A percentile compares a stretch with the other conserved stretches of the same genome.
Conservation (phyloP, 2,113 vertebrate genomes). For the Antechinus flavipes region DNA sequence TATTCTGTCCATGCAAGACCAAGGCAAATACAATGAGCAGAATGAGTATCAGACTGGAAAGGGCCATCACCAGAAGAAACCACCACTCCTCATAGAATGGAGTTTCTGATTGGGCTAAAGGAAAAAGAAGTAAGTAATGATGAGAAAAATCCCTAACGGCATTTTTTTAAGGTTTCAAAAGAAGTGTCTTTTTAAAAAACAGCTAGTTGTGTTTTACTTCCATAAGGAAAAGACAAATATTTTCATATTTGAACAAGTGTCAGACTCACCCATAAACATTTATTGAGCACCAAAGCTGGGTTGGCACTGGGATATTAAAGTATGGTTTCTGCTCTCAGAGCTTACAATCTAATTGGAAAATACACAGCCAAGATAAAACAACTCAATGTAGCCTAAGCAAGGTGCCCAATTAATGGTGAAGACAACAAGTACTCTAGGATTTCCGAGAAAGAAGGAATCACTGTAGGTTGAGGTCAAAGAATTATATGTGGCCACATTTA, state of each 20-base stretch:
- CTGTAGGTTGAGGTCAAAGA: not conserved
- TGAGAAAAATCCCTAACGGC: not conserved
- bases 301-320: not conserved
- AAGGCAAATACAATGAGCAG: constrained; percentile 92
- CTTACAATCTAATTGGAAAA: not conserved
- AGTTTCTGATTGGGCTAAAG: constrained; percentile 90
- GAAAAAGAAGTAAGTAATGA: not conserved
- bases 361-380: not conserved
- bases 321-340: not conserved
- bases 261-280: not conserved
- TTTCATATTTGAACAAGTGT: not conserved
- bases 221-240: not conserved
- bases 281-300: not conserved
- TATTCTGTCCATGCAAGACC: constrained; percentile 92
- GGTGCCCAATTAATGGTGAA: not conserved
- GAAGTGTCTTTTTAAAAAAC: not conserved
- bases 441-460: not conserved
- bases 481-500: not conserved
- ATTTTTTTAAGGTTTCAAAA: not conserved
- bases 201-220: not conserved
- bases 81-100: constrained; percentile 99
- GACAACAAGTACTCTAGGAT: not conserved
- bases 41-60: constrained; percentile 93
- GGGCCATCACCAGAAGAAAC: constrained; percentile 95
- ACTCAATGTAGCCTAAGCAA: not conserved